Base-by-base conservation (phyloP, 2,113 vertebrate species). In the Alectura lathami region DNA sequence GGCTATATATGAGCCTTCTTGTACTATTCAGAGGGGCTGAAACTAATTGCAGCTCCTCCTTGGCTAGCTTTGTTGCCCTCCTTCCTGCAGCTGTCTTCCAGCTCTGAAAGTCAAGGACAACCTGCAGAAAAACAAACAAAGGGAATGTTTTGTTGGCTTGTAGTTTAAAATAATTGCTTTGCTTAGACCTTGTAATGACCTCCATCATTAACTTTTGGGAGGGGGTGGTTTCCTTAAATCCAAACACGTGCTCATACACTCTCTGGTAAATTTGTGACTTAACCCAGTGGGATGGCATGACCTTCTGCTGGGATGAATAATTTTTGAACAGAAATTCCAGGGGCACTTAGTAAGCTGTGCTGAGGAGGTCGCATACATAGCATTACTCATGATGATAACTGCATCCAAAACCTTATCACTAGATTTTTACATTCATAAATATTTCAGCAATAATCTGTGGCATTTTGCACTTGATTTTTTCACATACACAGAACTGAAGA, bases 81-180 rank as follows among this genome's bases (percentile, higher is more conserved):
- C 72, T 93, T 76, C 83, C 83, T 94, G 68, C 86, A 94, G 93
- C 79, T 86, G 59, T 86, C 85, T 93, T 89, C 64, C 17, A 89
- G 47, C 60, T 95, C 76, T 57, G 51, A 91, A 91, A 95, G 76
- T 91, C 88, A 96, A 96, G 89, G 68, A 90, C 43, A 90, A 77
- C 40, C 17, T 3, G 1, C 59, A 85, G 69, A 91, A 93, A 96
- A 95, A 83, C 72, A 95, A 94, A 97, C 67, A 88, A 63, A 81
- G 10, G 1, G 13, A 77, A 76, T 85, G 17, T 70, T 95, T 90
- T 83, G 7, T 88, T 93, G 64, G 54, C 85, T 90, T 88, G 43
- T 56, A 90, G 72, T 83, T 93, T 86, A 91, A 93, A 97, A 91
- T 90, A 89, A 91, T 96, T 88, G 47, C 85, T 94, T 93, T 80